Percentiles rank a stretch among this genome's conserved stretches.
Evolutionary conservation across 2,888 invertebrate species (phyloP).

Genomic region (Phortica okadai): DNA sequence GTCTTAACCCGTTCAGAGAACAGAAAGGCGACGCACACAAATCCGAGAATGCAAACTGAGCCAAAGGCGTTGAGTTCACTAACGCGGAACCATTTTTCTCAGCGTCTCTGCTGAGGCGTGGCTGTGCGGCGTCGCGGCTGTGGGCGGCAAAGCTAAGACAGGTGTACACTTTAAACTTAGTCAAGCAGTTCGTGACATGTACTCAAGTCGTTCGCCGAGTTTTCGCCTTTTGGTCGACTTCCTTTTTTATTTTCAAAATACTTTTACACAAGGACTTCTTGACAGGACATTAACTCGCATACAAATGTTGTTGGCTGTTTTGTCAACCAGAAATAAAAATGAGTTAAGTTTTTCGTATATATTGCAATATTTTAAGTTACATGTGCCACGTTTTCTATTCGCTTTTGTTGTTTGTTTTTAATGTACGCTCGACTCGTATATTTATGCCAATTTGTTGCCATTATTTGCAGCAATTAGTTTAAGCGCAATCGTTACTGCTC

Average conservation of each 20-base stretch:
- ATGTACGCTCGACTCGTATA: slow-evolving; percentile 42
- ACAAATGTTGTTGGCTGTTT: slow-evolving; percentile 52
- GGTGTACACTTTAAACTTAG: slow-evolving; percentile 12
- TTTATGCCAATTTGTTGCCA: slow-evolving; percentile 63
- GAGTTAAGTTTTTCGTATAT: slow-evolving; percentile 1
- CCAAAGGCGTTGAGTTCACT: slow-evolving; percentile 15
- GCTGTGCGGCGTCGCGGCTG: neutral
- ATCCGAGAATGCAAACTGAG: neutral
- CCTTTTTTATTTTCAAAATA: neutral
- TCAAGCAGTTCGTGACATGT: slow-evolving; percentile 11
- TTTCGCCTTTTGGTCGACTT: neutral
- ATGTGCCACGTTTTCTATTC: slow-evolving; percentile 36
- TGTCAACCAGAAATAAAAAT: slow-evolving; percentile 28
- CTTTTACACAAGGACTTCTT: slow-evolving; percentile 57
- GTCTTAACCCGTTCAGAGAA: slow-evolving; percentile 9
- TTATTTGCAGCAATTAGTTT: slow-evolving; percentile 70
- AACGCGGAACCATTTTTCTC: neutral
- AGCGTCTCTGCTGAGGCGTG: neutral
- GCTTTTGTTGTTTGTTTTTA: slow-evolving; percentile 66
- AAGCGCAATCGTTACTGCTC: slow-evolving; percentile 45
- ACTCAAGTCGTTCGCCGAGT: neutral
- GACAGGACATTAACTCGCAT: slow-evolving; percentile 69
- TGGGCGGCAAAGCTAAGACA: neutral
- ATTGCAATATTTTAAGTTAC: slow-evolving; percentile 1
- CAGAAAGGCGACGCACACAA: neutral